phyloP scores from a whole-genome alignment of 2,113 vertebrate species.

The Sturnira hondurensis region DNA sequence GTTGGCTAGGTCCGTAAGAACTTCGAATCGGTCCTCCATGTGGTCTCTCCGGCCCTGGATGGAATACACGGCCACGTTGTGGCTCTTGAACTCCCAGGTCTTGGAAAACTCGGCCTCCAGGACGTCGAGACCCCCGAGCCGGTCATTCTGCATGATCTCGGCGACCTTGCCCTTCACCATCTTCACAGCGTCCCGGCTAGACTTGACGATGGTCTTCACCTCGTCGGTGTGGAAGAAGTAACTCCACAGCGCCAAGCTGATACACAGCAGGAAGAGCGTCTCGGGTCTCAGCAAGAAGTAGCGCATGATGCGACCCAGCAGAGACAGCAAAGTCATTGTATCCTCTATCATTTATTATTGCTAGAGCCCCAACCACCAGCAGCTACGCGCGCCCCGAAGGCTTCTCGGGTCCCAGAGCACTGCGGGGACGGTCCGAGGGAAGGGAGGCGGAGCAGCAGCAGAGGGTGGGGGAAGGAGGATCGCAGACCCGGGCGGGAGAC shows the following conservation, averaged over 20 bases:
- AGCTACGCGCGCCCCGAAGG: conserved; percentile 66
- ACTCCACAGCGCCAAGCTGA: conserved; percentile 98
- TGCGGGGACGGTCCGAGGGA: neutral
- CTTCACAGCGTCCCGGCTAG: conserved; percentile 96
- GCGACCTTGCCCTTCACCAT: conserved; percentile 99
- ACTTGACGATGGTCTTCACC: conserved; percentile 98
- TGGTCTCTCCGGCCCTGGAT: conserved; percentile 98
- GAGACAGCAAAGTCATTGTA: conserved; percentile 99
- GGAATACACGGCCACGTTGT: conserved; percentile 95
- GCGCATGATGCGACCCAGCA: conserved; percentile 98
- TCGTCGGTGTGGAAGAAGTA: conserved; percentile 99
- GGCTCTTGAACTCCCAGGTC: conserved; percentile 97
- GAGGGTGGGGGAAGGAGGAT: neutral
- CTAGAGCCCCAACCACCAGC: conserved; percentile 73
- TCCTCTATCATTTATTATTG: conserved; percentile 96
- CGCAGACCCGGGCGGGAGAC: neutral
- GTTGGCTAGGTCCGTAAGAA: conserved; percentile 93
- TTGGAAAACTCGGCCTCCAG: conserved; percentile 96
- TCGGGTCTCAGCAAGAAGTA: conserved; percentile 98
- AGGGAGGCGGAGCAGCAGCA: neutral
- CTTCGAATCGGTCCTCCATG: conserved; percentile 98
- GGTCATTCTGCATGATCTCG: conserved; percentile 97
- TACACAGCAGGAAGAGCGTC: conserved; percentile 96
- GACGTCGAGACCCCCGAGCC: conserved; percentile 93
- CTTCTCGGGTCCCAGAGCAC: conserved; percentile 32